A percentile compares a stretch with the other conserved stretches of the same genome.
phyloP scores from a whole-genome alignment of 2,113 vertebrate genomes.

The Ictalurus furcatus region DNA sequence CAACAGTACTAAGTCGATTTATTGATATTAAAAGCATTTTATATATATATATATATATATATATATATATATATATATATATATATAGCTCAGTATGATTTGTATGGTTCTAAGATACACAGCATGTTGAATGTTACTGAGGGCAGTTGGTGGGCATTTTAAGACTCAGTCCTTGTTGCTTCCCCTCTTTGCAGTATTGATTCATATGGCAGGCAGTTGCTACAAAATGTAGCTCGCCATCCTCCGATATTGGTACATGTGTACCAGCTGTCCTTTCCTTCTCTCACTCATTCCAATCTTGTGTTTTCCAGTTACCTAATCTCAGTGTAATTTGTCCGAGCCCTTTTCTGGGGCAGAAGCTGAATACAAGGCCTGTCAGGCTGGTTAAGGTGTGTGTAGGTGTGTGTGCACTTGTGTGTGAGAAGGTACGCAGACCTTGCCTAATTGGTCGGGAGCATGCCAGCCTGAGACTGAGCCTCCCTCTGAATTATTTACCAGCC shows the following conservation, averaged over 20 bases:
- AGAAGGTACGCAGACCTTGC: constrained; percentile 6
- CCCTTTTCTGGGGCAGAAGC: constrained; percentile 4
- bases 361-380: constrained; percentile 21
- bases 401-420: constrained; percentile 30
- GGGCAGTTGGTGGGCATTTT: background rate
- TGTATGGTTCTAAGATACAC: background rate
- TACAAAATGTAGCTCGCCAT: background rate
- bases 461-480: constrained; percentile 18
- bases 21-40: background rate
- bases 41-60: too few relatives aligned
- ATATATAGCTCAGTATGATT: background rate
- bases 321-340: constrained; percentile 28
- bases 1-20: background rate
- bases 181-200: constrained; percentile 4
- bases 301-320: constrained; percentile 10
- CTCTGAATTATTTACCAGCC: constrained; percentile 25
- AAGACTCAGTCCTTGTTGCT: background rate
- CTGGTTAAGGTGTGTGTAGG: constrained; percentile 3
- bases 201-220: background rate
- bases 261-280: constrained; percentile 17
- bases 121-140: background rate
- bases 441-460: constrained; percentile 33
- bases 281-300: constrained; percentile 17
- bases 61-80: too few relatives aligned
- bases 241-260: constrained; percentile 7